Percentiles rank a stretch among this genome's conserved stretches.
Conservation (phyloP, 2,113 vertebrate genomes). For the Thamnophis sirtalis region DNA sequence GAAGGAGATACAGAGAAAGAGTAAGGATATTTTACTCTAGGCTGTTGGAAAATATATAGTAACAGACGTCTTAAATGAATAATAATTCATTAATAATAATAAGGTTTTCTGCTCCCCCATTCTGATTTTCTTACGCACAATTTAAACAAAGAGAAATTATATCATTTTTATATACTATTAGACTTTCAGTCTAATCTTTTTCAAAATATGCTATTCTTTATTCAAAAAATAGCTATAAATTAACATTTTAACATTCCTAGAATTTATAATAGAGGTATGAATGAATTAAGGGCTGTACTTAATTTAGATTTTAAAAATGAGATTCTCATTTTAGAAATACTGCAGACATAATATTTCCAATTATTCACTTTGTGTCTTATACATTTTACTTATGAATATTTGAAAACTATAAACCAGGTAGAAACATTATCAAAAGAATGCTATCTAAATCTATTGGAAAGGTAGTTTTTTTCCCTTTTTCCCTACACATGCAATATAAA, state of each 20-base stretch:
- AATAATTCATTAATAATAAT: slow-evolving; percentile 20
- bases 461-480: not conserved
- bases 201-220: not conserved
- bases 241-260: not conserved
- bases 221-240: not conserved
- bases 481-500: not conserved
- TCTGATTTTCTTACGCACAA: not conserved
- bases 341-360: not conserved
- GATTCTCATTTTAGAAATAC: not conserved
- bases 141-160: not conserved
- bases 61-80: slow-evolving; percentile 10
- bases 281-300: not conserved
- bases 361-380: not conserved
- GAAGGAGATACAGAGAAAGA: slow-evolving; percentile 87
- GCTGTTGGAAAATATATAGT: slow-evolving; percentile 47
- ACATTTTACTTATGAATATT: not conserved
- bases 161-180: not conserved
- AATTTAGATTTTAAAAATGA: not conserved
- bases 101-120: not conserved
- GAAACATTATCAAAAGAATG: not conserved
- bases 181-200: not conserved
- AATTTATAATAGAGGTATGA: not conserved
- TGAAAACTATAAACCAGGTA: not conserved
- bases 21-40: slow-evolving; percentile 79
- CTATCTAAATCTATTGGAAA: not conserved